A percentile compares a stretch with the other conserved stretches of the same genome.
phyloP scores from a whole-genome alignment of 2,113 vertebrate species.

The Solea solea region DNA sequence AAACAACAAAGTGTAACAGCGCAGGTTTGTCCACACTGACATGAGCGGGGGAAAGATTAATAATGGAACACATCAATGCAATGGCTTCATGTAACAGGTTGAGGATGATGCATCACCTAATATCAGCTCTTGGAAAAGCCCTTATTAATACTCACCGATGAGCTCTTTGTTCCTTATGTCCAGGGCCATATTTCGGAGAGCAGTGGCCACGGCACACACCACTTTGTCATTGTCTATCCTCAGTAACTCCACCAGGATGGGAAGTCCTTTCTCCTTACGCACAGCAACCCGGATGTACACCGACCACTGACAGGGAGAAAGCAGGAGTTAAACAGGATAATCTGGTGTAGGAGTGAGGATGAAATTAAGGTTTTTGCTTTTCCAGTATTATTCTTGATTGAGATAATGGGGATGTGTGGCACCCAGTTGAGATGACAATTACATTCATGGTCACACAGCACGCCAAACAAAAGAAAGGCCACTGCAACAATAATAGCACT shows the following conservation, averaged over 20 bases:
- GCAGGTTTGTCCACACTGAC: neutral
- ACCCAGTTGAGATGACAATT: neutral
- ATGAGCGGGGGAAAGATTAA: neutral
- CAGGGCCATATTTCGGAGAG: slow-evolving; percentile 98
- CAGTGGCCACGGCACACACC: slow-evolving; percentile 97
- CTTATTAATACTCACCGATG: slow-evolving; percentile 87
- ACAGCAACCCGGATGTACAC: slow-evolving; percentile 97
- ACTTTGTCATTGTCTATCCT: slow-evolving; percentile 99
- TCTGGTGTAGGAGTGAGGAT: too few species aligned
- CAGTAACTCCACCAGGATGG: slow-evolving; percentile 96
- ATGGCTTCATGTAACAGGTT: neutral
- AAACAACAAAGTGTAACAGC: slow-evolving; percentile 9
- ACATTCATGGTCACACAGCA: neutral
- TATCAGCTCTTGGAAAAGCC: neutral
- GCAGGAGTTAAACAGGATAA: neutral
- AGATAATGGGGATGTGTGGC: neutral
- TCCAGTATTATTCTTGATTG: neutral
- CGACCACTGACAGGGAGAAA: slow-evolving; percentile 87
- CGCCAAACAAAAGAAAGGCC: neutral
- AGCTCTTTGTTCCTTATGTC: slow-evolving; percentile 98
- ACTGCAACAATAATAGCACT: neutral
- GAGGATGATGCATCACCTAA: neutral
- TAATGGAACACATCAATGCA: slow-evolving; percentile 1
- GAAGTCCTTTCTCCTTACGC: slow-evolving; percentile 97
- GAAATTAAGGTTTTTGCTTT: neutral